Evolutionary conservation across 1,140 invertebrate genomes (phyloP), one percentile per base, ranked within the genome.

Genomic region (Archivesica marissinica): DNA sequence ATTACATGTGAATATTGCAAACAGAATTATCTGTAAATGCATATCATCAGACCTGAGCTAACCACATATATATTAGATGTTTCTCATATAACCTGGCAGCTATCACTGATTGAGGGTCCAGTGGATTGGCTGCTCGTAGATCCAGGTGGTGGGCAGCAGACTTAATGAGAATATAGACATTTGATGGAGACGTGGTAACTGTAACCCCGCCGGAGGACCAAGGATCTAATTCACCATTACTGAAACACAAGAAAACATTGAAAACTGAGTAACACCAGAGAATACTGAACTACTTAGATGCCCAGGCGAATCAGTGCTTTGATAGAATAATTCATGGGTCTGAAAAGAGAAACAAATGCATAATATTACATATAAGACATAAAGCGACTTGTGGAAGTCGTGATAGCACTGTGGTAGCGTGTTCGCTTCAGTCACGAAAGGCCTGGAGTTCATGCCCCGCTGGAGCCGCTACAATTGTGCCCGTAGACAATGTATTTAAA

Each of bases 101-200:
- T 30, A 94, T 94, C 0, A 99, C 97, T 23, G 95, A 95, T 0
- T 91, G 87, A 0, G 97, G 97, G 94, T 99, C 98, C 13, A 94
- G 91, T 0, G 94, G 93, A 94, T 98, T 96, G 2, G 95, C 94
- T 0, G 94, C 94, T 89, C 98, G 95, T 23, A 99, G 95, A 93
- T 99, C 98, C 38, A 99, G 95, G 93, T 99, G 98, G 95, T 99
- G 98, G 11, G 98, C 98, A 0, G 96, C 97, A 93, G 98, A 96
- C 2, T 97, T 96, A 75, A 99, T 97, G 20, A 98, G 95, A 1
- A 99, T 94, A 44, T 90, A 81, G 2, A 96, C 91, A 0, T 98
- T 94, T 13, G 95, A 94, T 6, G 95, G 93, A 35, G 96, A 96
- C 0, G 97, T 90, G 74, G 96, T 96, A 87, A 95, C 94, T 28